Base-by-base conservation (phyloP, 2,888 invertebrate species). In the Papilio gigon region DNA sequence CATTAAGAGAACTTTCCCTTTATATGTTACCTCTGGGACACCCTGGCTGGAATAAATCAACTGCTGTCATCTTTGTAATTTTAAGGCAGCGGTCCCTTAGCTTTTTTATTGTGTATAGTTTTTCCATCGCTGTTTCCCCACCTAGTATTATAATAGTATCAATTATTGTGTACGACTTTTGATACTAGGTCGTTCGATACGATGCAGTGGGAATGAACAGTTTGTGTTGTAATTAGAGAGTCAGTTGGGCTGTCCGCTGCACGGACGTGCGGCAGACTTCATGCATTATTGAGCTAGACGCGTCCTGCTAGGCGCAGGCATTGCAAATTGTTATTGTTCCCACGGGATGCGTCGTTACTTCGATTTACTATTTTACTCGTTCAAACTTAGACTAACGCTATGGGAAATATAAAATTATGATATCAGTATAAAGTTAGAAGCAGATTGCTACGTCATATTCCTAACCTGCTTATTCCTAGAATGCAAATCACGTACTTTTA, bases 261-360 rank as follows among this genome's bases (percentile, higher is more conserved):
- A 80, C 78, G 82, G 82, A 81, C 79, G 82, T 76, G 74, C 80
- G 78, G 79, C 67, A 42, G 42, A 76, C 75, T 80, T 84, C 81
- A 86, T 90, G 86, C 84, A 89, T 88, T 88, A 89, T 90, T 87
- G 82, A 88, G 84, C 79, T 75, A 77, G 71, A 67, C 79, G 78
- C 77, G 80, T 78, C 76, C 78, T 76, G 76, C 73, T 70, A 75
- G 77, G 80, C 79, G 78, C 76, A 79, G 80, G 80, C 81, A 84
- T 82, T 83, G 82, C 81, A 73, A 85, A 85, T 82, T 84, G 87
- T 84, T 83, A 83, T 83, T 82, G 80, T 87, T 89, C 88, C 84
- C 88, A 87, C 81, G 86, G 84, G 84, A 81, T 77, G 42, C 62
- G 30, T 40, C 17, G 30, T 4, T 17, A 17, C 53, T 9, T 56